phyloP scores from a whole-genome alignment of 2,113 vertebrate genomes.

The Acanthochromis polyacanthus region DNA sequence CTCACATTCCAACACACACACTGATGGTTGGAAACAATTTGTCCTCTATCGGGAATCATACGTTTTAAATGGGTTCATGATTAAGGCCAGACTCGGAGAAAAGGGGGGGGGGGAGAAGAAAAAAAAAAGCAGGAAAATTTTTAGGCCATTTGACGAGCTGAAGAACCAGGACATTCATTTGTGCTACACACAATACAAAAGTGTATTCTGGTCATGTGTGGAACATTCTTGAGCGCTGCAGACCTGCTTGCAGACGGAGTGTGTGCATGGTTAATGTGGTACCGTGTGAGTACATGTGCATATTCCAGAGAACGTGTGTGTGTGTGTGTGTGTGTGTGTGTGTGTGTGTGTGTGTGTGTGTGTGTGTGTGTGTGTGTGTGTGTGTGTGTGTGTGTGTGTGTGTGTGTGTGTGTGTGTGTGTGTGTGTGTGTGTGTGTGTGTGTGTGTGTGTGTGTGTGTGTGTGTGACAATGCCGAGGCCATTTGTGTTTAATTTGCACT shows the following conservation, averaged over 20 bases:
- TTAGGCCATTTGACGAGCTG: not conserved
- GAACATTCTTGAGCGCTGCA: constrained; percentile 9
- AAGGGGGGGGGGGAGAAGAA: not conserved
- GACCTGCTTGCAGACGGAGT: not conserved
- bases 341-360: constrained; percentile 62
- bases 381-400: constrained; percentile 64
- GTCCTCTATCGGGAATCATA: constrained; percentile 34
- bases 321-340: constrained; percentile 64
- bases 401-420: constrained; percentile 62
- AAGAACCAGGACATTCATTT: not conserved
- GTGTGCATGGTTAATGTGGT: constrained; percentile 15
- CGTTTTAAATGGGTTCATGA: constrained; percentile 39
- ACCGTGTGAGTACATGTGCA: constrained; percentile 38
- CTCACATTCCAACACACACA: constrained; percentile 9
- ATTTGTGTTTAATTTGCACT: constrained; percentile 85
- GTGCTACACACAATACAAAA: not conserved
- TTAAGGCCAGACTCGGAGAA: constrained; percentile 40
- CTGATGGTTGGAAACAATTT: not conserved
- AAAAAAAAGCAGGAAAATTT: not conserved
- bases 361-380: constrained; percentile 61
- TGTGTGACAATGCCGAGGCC: constrained; percentile 64
- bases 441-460: constrained; percentile 63
- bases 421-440: constrained; percentile 61
- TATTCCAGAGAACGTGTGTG: constrained; percentile 38
- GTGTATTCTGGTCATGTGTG: constrained; percentile 30